phyloP scores from a whole-genome alignment of 2,797 vertebrate species.

The Lindbergichthys nudifrons region DNA sequence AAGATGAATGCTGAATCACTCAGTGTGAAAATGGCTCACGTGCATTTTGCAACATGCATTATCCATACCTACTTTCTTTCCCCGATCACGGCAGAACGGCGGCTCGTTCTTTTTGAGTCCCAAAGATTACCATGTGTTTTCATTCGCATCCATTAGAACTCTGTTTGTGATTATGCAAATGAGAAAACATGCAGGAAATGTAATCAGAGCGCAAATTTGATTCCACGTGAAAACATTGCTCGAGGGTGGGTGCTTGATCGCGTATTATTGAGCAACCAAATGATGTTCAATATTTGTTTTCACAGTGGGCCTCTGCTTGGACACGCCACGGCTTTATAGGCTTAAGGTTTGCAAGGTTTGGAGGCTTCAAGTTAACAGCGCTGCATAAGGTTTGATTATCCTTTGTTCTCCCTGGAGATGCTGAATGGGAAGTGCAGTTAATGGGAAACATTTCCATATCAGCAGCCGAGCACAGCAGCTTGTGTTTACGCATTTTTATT shows the following conservation, averaged over 20 bases:
- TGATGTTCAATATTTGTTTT: conserved; percentile 75
- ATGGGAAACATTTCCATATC: conserved; percentile 77
- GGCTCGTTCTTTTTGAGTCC: conserved; percentile 40
- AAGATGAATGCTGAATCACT: conserved; percentile 78
- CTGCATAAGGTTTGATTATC: conserved; percentile 69
- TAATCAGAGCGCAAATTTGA: conserved; percentile 83
- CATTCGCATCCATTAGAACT: conserved; percentile 79
- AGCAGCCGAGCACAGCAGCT: conserved; percentile 69
- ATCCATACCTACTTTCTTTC: conserved; percentile 18
- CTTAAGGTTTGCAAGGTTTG: conserved; percentile 59
- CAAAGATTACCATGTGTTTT: conserved; percentile 74
- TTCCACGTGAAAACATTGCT: conserved; percentile 79
- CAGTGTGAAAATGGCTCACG: conserved; percentile 60
- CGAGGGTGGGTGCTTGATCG: conserved; percentile 62
- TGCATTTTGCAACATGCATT: conserved; percentile 44
- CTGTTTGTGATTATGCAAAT: conserved; percentile 84
- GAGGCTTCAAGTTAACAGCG: conserved; percentile 63
- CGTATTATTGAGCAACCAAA: conserved; percentile 68
- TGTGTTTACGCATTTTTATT: conserved; percentile 78
- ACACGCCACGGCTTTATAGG: conserved; percentile 66
- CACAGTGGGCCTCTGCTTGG: conserved; percentile 59
- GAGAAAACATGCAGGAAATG: conserved; percentile 82
- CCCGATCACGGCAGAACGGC: conserved; percentile 7
- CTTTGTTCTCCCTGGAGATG: conserved; percentile 75
- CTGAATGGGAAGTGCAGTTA: conserved; percentile 71